Conservation (phyloP, 1,140 invertebrate genomes). For the Drosophila oshimai region DNA sequence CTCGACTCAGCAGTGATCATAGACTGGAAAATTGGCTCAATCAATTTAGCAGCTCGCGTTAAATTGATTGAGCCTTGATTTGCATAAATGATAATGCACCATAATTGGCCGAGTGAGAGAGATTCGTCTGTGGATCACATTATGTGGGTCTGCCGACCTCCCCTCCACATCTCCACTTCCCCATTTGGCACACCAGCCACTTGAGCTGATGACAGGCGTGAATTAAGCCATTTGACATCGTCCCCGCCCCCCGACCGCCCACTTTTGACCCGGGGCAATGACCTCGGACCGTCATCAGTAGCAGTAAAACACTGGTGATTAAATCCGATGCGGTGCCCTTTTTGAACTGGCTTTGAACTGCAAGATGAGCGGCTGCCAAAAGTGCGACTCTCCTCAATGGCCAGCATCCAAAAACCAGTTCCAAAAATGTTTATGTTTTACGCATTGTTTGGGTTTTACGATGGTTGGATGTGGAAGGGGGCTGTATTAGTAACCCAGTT, state of each 20-base stretch:
- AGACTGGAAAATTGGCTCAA: constrained; percentile 48
- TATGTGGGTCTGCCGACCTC: background rate
- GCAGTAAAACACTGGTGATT: constrained; percentile 19
- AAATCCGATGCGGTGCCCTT: constrained; percentile 8
- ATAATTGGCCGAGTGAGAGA: constrained; percentile 7
- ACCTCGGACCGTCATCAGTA: constrained; percentile 40
- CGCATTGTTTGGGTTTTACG: constrained; percentile 17
- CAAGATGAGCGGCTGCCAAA: constrained; percentile 10
- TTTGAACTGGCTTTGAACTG: constrained; percentile 27
- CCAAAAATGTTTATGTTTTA: constrained; percentile 57
- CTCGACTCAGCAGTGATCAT: background rate
- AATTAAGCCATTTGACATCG: constrained; percentile 40
- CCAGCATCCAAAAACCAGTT: constrained; percentile 48
- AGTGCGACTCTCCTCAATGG: constrained; percentile 6
- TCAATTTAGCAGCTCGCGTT: constrained; percentile 41
- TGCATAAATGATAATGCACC: constrained; percentile 49
- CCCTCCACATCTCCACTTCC: background rate
- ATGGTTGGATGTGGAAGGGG: background rate
- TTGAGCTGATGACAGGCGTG: constrained; percentile 52
- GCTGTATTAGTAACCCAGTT: constrained; percentile 62
- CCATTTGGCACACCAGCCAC: constrained; percentile 21
- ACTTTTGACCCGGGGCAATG: constrained; percentile 53
- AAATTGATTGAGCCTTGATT: constrained; percentile 50
- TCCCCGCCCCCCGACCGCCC: constrained; percentile 2
- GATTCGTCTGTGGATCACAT: constrained; percentile 7